Base-by-base conservation (phyloP, 1,140 invertebrate species). In the Orius laevigatus region DNA sequence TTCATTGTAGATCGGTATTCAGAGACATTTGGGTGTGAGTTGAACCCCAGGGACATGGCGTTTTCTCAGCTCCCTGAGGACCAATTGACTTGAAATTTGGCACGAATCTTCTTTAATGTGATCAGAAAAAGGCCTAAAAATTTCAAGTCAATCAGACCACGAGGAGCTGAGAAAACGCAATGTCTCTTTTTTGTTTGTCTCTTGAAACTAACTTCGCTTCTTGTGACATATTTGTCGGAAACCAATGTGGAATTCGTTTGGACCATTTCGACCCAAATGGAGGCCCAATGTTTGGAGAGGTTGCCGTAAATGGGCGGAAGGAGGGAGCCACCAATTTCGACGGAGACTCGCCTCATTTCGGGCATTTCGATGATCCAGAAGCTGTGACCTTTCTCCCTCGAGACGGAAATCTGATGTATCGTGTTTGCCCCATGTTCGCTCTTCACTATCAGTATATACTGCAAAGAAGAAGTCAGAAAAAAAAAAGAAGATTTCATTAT, bases 401-500 rank as follows among this genome's bases (percentile, higher is more conserved):
- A 67, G 40, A 83, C 63, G 15, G 72, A 75, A 5, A 80, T 66
- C 54, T 76, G 76, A 56, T 72, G 73, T 1, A 41, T 32, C 11
- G 31, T 35, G 15, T 33, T 11, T 2, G 12, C 12, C 8, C 40
- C 18, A 18, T 31, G 48, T 33, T 49, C 48, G 33, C 38, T 42
- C 41, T 49, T 49, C 14, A 40, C 32, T 40, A 41, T 49, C 6
- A 49, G 25, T 31, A 49, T 31, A 34, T 36, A 42, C 48, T 49
- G 39, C 31, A 49, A 49, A 15, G n/a, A 43, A 43, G 25, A 25
- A 4, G 25, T 8, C 25, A 25, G 25, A 4, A 25, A n/a, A n/a
- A n/a, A n/a, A n/a, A n/a, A n/a, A n/a, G n/a, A n/a, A n/a, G n/a
- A n/a, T n/a, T n/a, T n/a, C n/a, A n/a, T n/a, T n/a, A n/a, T n/a